Base-by-base conservation (phyloP, 2,797 vertebrate species). In the Kryptopterus vitreolus region DNA sequence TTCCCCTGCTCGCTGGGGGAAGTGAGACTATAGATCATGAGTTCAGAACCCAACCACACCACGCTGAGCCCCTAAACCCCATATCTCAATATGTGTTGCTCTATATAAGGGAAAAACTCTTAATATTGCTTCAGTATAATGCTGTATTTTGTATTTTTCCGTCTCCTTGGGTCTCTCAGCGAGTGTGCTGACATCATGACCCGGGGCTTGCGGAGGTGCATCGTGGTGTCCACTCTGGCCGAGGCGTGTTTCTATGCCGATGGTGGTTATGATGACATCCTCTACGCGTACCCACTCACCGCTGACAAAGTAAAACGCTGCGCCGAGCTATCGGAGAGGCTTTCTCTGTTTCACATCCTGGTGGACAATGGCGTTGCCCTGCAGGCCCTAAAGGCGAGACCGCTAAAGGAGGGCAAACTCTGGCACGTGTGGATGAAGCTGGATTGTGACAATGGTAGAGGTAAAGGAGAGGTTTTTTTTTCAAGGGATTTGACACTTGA, bases 361-460 rank as follows among this genome's bases (percentile, higher is more conserved):
- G 20, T 96, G 78, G 95, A 95, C 87, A 91, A 87, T 78, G 85
- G 71, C 10, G 76, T 87, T 0, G 92, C 93, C 48, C 83, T 95
- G 76, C 89, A 88, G 22, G 86, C 87, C 63, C 91, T 96, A 63
- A 89, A 52, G 70, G 87, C 75, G 55, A 88, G 86, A 43, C 92
- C 90, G 0, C 82, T 96, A 57, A 85, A 46, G 22, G 73, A 50
- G 0, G 92, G 91, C 7, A 92, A 89, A 78, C 85, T 79, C 46
- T 96, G 95, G 95, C 92, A 90, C 1, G 89, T 94, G 33, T 95
- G 95, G 95, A 86, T 96, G 78, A 96, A 96, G 82, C 89, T 95
- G 0, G 95, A 96, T 84, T 96, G 95, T 2, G 89, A 92, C 10
- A 96, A 96, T 0, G 91, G 90, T n/a, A 89, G 95, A 92, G 95